These are phyloP conservation scores for Ariolimax columbianus DNA, from an alignment of 2,888 invertebrate species.

Conservation along the genomic window DNA sequence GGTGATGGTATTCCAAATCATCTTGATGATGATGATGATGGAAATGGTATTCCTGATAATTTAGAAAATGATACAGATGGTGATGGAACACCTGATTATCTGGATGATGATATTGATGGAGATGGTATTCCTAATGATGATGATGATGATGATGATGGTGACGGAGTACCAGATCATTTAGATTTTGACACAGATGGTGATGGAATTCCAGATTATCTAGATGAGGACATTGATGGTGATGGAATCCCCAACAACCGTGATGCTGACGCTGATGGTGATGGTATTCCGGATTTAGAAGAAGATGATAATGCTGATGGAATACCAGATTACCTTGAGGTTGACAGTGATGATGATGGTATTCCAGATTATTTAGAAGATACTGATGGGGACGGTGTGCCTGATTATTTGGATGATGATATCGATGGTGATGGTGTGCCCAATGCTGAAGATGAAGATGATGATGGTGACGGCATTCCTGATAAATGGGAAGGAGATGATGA, in stretches of 20 bases:
- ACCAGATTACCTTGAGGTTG: slow-evolving; percentile 61
- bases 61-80: slow-evolving; percentile 67
- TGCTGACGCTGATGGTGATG: slow-evolving; percentile 61
- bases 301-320: slow-evolving; percentile 72
- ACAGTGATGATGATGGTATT: slow-evolving; percentile 71
- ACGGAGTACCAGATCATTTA: slow-evolving; percentile 61
- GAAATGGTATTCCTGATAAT: slow-evolving; percentile 64
- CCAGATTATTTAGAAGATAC: slow-evolving; percentile 69
- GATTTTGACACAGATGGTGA: slow-evolving; percentile 59
- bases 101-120: slow-evolving; percentile 56
- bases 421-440: slow-evolving; percentile 70
- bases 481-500: slow-evolving; percentile 56
- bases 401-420: slow-evolving; percentile 67
- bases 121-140: slow-evolving; percentile 68
- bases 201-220: slow-evolving; percentile 62
- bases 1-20: slow-evolving; percentile 69
- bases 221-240: slow-evolving; percentile 67
- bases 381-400: slow-evolving; percentile 72
- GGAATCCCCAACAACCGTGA: slow-evolving; percentile 64
- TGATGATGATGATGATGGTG: slow-evolving; percentile 65
- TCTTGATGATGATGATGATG: slow-evolving; percentile 58
- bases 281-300: slow-evolving; percentile 60
- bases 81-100: slow-evolving; percentile 59
- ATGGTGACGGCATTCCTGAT: slow-evolving; percentile 69
- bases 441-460: slow-evolving; percentile 65